A percentile compares a stretch with the other conserved stretches of the same genome.
These are phyloP conservation scores for Gastrophryne carolinensis DNA, from an alignment of 2,797 vertebrate species.

Conservation along the genomic window DNA sequence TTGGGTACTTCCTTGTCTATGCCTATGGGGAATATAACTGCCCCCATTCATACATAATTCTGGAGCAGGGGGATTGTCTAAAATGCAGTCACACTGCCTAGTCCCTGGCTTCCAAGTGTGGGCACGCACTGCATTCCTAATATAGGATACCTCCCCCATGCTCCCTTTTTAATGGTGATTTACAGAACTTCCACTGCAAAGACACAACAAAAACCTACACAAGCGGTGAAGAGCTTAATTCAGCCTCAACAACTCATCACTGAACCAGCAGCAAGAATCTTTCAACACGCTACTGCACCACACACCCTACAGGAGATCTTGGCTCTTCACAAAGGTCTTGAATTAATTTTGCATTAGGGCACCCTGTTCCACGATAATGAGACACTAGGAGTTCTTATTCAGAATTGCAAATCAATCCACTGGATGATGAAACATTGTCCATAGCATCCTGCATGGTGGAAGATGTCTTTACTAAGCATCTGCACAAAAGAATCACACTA, in stretches of 20 bases:
- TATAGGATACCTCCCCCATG: no score
- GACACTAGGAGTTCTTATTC: slow-evolving; percentile 22
- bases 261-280: background rate
- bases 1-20: no score
- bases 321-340: background rate
- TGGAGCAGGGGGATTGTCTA: no score
- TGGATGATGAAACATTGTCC: slow-evolving; percentile 16
- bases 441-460: slow-evolving; percentile 19
- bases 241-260: background rate
- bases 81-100: no score
- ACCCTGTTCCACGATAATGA: slow-evolving; percentile 21
- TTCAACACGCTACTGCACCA: background rate
- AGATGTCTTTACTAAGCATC: slow-evolving; percentile 34
- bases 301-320: background rate
- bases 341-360: slow-evolving; percentile 23
- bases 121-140: no score
- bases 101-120: no score
- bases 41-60: no score
- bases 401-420: slow-evolving; percentile 6
- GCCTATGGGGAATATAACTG: no score
- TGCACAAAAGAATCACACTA: slow-evolving; percentile 1
- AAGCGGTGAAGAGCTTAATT: background rate
- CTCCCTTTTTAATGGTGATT: no score
- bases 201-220: background rate
- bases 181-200: no score